Evolutionary conservation across 53 echinoderm and acorn worm species (phyloP).

Genomic region (Glandiceps talaboti): DNA sequence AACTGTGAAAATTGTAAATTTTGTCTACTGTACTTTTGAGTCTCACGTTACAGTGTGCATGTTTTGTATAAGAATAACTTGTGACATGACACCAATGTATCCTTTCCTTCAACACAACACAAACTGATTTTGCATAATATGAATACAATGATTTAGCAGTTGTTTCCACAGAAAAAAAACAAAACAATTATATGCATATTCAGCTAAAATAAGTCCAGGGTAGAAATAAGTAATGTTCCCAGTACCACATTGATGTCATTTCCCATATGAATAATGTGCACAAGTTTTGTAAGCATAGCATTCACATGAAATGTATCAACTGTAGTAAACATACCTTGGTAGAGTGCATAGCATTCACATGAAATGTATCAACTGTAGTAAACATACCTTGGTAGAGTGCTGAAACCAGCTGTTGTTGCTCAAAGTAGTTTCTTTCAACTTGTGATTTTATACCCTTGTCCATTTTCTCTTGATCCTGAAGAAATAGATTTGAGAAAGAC

Average conservation of each 20-base stretch:
- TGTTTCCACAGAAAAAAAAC: too few relatives aligned
- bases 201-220: too few relatives aligned
- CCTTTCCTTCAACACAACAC: too few relatives aligned
- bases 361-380: neutral
- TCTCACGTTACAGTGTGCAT: too few relatives aligned
- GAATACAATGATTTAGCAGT: too few relatives aligned
- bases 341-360: neutral
- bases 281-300: neutral
- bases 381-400: conserved; percentile 57
- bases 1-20: too few relatives aligned
- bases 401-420: conserved; percentile 37
- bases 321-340: conserved; percentile 50
- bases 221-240: neutral
- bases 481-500: too few relatives aligned
- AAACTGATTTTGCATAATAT: too few relatives aligned
- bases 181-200: too few relatives aligned
- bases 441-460: conserved; percentile 49
- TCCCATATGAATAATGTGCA: neutral
- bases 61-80: too few relatives aligned
- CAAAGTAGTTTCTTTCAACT: conserved; percentile 44
- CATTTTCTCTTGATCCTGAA: conserved; percentile 51
- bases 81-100: too few relatives aligned
- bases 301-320: neutral
- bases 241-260: neutral
- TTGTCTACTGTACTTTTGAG: too few relatives aligned